Evolutionary conservation across 2,113 vertebrate species (phyloP).

Genomic region (Cranoglanis bouderius): DNA sequence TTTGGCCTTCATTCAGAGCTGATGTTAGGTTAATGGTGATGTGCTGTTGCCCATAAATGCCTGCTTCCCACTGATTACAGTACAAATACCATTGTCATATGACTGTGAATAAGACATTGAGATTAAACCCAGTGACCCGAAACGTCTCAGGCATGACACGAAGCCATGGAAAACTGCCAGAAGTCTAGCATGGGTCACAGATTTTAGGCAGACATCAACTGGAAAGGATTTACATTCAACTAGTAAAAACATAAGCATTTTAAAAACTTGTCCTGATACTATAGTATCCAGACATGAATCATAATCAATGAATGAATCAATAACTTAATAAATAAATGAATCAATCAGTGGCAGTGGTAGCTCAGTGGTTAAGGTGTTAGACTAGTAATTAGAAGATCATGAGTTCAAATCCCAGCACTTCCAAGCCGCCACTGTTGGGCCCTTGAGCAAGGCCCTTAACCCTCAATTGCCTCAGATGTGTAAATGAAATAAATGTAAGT

Average conservation of each 20-base stretch:
- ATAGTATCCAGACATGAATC: neutral
- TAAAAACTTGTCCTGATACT: neutral
- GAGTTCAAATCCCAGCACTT: no score
- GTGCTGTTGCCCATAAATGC: neutral
- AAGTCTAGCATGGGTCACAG: neutral
- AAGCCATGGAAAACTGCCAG: neutral
- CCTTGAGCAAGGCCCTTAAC: no score
- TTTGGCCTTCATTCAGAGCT: conserved; percentile 23
- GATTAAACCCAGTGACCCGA: neutral
- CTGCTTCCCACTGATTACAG: conserved; percentile 29
- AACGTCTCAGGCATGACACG: neutral
- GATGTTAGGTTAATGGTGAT: conserved; percentile 27
- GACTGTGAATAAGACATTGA: neutral
- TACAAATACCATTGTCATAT: conserved; percentile 18
- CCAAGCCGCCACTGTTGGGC: no score
- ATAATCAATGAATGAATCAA: neutral
- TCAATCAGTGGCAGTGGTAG: no score
- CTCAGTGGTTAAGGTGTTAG: no score
- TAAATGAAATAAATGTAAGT: no score
- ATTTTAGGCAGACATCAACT: neutral
- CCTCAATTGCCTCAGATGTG: no score
- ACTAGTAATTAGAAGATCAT: no score
- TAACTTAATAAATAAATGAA: neutral
- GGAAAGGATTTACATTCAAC: neutral
- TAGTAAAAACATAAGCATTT: neutral